Percentiles rank a stretch among this genome's conserved stretches.
Evolutionary conservation across 1,140 invertebrate genomes (phyloP).

Genomic region (Protaetia brevitarsis): DNA sequence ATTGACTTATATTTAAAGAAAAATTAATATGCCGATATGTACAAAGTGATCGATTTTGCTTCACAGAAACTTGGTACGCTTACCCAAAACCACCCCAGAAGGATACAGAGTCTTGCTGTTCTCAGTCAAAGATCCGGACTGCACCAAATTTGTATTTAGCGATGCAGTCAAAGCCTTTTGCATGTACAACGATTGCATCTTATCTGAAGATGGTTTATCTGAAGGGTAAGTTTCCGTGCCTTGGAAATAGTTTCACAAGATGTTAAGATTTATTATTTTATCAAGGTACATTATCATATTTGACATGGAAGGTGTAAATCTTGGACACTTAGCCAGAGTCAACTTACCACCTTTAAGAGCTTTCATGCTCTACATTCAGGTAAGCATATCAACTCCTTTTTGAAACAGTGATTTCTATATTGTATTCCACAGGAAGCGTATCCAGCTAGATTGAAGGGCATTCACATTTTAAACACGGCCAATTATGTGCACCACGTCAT

Average conservation of each 20-base stretch:
- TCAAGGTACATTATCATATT: slow-evolving; percentile 59
- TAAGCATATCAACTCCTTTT: slow-evolving; percentile 33
- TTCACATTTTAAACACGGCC: slow-evolving; percentile 59
- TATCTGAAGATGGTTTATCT: slow-evolving; percentile 60
- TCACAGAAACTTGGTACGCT: slow-evolving; percentile 51
- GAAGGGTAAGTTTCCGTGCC: slow-evolving; percentile 54
- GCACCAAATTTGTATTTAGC: slow-evolving; percentile 58
- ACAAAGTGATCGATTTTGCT: slow-evolving; percentile 36
- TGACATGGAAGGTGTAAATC: slow-evolving; percentile 62
- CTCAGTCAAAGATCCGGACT: slow-evolving; percentile 56
- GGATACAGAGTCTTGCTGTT: slow-evolving; percentile 60
- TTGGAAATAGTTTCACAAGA: neutral
- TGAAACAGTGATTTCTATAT: neutral
- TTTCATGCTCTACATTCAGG: slow-evolving; percentile 66
- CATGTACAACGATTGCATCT: slow-evolving; percentile 61
- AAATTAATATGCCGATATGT: too few relatives aligned
- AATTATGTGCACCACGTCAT: slow-evolving; percentile 62
- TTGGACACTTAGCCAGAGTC: slow-evolving; percentile 61
- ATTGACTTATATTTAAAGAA: too few relatives aligned
- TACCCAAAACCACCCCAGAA: slow-evolving; percentile 57
- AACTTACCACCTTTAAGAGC: slow-evolving; percentile 56
- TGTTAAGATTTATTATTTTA: neutral
- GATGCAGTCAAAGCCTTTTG: slow-evolving; percentile 61
- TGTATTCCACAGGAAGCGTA: slow-evolving; percentile 58
- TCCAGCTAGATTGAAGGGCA: slow-evolving; percentile 57